Base-by-base conservation (phyloP, 2,113 vertebrate genomes). In the Ivindomyrus marchei region DNA sequence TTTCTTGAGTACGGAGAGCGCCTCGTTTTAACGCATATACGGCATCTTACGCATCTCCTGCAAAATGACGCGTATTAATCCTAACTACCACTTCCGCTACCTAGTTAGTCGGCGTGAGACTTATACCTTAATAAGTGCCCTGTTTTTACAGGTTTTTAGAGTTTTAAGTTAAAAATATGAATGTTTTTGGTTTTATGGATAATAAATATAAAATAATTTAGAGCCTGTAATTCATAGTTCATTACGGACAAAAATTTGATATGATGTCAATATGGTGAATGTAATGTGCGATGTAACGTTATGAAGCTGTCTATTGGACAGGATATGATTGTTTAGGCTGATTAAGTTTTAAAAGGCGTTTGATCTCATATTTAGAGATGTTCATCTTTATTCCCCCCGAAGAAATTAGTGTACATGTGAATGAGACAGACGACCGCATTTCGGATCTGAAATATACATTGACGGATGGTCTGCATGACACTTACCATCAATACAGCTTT, bases 11-110 rank as follows among this genome's bases (percentile, higher is more conserved):
- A 85, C 42, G 11, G 15, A 83, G 77, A 83, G 39, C 19, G 42
- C 8, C 83, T 46, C 6, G 17, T 24, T 85, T 85, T 85, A n/a
- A 47, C 11, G 21, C 39, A 47, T 5, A n/a, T 10, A 85, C 24
- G 8, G 39, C 50, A 17, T 1, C 8, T 24, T 88, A 27, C 9
- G 85, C 36, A 27, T 24, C 52, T 85, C 21, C 36, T 27, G 77
- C 36, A 53, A 53, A 58, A 58, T 89, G 89, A 85, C 50, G 74
- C 74, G 42, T 42, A 85, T 85, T 39, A 53, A 56, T 80, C 80
- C 52, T 58, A 42, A 21, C 24, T 84, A 46, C 47, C 80, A 45
- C 80, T 46, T 62, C 52, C 39, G 42, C 62, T 74, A 17, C 46
- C 9, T 74, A 31, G 46, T 49, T 31, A 87, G 24, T 45, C 77